Percentiles rank a stretch among this genome's conserved stretches.
phyloP scores from a whole-genome alignment of 2,797 vertebrate genomes.

The Myotis vivesi region DNA sequence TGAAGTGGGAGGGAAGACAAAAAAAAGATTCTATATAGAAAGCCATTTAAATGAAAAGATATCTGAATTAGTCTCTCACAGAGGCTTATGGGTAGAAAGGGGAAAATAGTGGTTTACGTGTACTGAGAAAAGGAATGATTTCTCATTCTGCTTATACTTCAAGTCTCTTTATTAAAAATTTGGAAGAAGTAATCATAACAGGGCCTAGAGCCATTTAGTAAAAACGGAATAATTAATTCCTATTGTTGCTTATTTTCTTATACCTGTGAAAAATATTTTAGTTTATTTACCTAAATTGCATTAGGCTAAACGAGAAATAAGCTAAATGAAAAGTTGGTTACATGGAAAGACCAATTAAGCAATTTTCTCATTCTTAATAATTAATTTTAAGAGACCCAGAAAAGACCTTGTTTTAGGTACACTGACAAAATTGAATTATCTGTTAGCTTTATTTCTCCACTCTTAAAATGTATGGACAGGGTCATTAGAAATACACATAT shows the following conservation, averaged over 20 bases:
- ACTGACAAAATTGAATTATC: not conserved
- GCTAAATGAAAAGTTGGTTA: constrained; percentile 16
- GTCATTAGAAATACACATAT: not conserved
- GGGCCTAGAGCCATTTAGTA: not conserved
- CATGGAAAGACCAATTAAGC: not conserved
- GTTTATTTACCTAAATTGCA: constrained; percentile 1
- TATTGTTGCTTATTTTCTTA: constrained; percentile 46
- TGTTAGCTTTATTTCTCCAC: not conserved
- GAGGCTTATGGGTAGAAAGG: not conserved
- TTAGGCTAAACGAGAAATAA: not conserved
- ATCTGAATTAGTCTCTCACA: not conserved
- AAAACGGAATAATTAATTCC: constrained; percentile 52
- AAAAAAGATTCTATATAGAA: not conserved
- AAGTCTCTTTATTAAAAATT: constrained; percentile 16
- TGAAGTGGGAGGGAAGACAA: not conserved
- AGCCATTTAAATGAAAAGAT: not conserved
- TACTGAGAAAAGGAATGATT: not conserved
- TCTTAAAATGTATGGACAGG: not conserved
- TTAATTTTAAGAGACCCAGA: constrained; percentile 18
- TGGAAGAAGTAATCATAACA: constrained; percentile 5
- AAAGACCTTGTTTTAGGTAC: not conserved
- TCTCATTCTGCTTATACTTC: not conserved
- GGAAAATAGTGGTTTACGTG: not conserved
- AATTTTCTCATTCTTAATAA: constrained; percentile 39
- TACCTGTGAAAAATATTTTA: not conserved